Evolutionary conservation across 1,140 invertebrate species (phyloP), one percentile per base, ranked within the genome.

Genomic region (Caenorhabditis remanei): DNA sequence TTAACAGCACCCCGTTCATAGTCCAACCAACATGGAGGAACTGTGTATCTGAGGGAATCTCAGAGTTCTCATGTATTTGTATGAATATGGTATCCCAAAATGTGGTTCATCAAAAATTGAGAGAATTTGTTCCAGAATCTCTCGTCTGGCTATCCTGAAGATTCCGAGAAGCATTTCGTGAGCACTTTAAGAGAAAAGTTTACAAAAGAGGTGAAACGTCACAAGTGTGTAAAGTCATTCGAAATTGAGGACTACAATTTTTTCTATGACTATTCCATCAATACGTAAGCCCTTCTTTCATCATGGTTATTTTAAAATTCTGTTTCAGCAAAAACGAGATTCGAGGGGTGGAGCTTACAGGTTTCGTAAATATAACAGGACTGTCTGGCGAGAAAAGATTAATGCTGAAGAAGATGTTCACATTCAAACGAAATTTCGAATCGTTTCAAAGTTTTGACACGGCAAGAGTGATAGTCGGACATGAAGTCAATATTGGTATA

Each of bases 401-500:
- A 5, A 43, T 71, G 65, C 14, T 71, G 40, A 71, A 71, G 46
- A 71, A 71, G 40, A 71, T 71, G 65, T 71, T 71, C 65, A 71
- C 65, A 1, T 71, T 71, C 40, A 71, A 46, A 19, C 16, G 16
- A 16, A n/a, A 71, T 7, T 71, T 71, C 46, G 65, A 43, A 43
- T 71, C 65, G 46, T 71, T 71, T 43, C 40, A 46, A 43, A 71
- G 65, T 71, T 71, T 71, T 8, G 65, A 71, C 24, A 71, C 65
- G 3, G 65, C 65, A 43, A 13, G 65, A 46, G 65, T 71, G 14
- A 46, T 71, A 19, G 65, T 71, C 11, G 65, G 40, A 1, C 19
- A 71, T 71, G 65, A 71, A 71, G 65, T 71, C 16, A 71, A 71
- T n/a, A 71, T 71, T 71, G 65, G 65, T 5, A 71, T 71, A 19